phyloP scores from a whole-genome alignment of 2,888 invertebrate genomes.

The Monochamus alternatus region DNA sequence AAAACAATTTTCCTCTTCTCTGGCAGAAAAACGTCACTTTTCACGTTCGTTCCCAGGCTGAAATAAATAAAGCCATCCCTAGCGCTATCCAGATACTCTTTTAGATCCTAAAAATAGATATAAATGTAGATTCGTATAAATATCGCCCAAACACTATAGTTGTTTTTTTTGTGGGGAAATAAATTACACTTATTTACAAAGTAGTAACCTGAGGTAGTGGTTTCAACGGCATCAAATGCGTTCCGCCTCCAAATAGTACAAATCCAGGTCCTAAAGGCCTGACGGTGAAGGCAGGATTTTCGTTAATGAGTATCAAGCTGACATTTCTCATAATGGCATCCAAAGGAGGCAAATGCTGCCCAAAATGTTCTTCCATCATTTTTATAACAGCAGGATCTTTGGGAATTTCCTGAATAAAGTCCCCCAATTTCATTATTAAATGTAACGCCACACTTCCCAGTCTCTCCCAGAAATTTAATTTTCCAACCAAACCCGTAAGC shows the following conservation, averaged over 20 bases:
- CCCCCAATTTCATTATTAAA: background rate
- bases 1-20: conserved; percentile 61
- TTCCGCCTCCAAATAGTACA: conserved; percentile 62
- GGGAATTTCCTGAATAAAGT: background rate
- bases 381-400: background rate
- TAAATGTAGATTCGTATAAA: no score
- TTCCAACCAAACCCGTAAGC: background rate
- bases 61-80: conserved; percentile 67
- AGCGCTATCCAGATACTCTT: conserved; percentile 64
- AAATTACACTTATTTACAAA: background rate
- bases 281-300: conserved; percentile 60
- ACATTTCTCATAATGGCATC: conserved; percentile 55
- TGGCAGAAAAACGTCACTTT: conserved; percentile 62
- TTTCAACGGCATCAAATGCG: conserved; percentile 55
- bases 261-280: conserved; percentile 61
- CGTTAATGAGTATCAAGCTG: conserved; percentile 62
- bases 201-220: conserved; percentile 56
- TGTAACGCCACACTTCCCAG: conserved; percentile 19
- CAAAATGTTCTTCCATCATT: conserved; percentile 55
- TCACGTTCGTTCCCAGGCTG: conserved; percentile 69
- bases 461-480: conserved; percentile 20
- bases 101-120: conserved; percentile 59
- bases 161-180: no score
- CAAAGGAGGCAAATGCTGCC: conserved; percentile 53
- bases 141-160: no score